phyloP scores from a whole-genome alignment of 2,113 vertebrate species.

The Embiotoca jacksoni region DNA sequence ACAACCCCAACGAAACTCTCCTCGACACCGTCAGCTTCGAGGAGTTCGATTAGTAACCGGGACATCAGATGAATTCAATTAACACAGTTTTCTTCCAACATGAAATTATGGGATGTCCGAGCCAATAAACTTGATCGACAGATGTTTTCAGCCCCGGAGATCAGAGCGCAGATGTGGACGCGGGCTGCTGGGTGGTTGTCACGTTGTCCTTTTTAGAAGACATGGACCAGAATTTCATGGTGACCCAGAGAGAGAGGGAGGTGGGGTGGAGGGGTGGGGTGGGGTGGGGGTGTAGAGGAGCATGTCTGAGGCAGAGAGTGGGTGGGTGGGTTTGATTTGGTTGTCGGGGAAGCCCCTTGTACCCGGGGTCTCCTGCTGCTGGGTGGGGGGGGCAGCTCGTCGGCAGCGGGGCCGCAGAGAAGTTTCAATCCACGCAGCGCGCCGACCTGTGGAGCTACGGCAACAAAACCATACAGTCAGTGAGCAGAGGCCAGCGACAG shows the following conservation, averaged over 20 bases:
- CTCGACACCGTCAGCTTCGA: constrained; percentile 39
- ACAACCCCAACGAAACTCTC: constrained; percentile 50
- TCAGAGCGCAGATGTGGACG: constrained; percentile 2
- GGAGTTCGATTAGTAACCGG: constrained; percentile 53
- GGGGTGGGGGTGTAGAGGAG: constrained; percentile 70
- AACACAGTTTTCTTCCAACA: constrained; percentile 46
- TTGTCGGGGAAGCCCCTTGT: constrained; percentile 66
- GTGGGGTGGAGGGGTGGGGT: constrained; percentile 58
- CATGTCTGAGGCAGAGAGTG: constrained; percentile 72
- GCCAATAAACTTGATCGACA: constrained; percentile 51
- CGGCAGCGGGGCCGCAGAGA: constrained; percentile 45
- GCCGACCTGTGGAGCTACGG: constrained; percentile 67
- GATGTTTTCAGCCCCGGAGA: constrained; percentile 1
- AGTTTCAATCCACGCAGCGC: constrained; percentile 40
- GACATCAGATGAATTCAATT: constrained; percentile 49
- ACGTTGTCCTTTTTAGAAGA: constrained; percentile 45
- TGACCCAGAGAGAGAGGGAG: constrained; percentile 74
- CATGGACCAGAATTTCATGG: constrained; percentile 84
- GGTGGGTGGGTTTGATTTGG: constrained; percentile 48
- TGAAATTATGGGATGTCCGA: constrained; percentile 77
- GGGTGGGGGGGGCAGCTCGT: constrained; percentile 49
- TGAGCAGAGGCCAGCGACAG: constrained; percentile 43
- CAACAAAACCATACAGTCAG: constrained; percentile 73
- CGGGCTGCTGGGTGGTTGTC: constrained; percentile 41
- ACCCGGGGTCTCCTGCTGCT: constrained; percentile 67